Evolutionary conservation across 2,888 invertebrate species (phyloP), one percentile per base, ranked within the genome.

Genomic region (Microctonus aethiopoides): DNA sequence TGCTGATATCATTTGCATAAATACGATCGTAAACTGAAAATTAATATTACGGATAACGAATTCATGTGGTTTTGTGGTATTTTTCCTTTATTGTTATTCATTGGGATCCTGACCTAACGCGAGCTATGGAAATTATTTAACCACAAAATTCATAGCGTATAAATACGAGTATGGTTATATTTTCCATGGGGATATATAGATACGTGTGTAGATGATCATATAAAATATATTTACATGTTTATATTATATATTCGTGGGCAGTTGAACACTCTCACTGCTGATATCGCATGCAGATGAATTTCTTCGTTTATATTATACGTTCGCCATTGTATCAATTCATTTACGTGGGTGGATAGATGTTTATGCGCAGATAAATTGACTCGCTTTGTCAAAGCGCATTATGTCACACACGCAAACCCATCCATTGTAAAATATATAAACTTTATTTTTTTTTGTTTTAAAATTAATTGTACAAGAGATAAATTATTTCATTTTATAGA

Each of bases 1-100:
- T 83, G 82, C 78, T 75, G 67, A 65, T 65, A 62, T 75, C 77
- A 84, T 84, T 83, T 82, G 78, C 82, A 83, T 83, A 82, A 83
- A 80, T 72, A 79, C 77, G 79, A 75, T 79, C 78, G 63, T 63
- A 77, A 81, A 78, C 78, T 72, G 76, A 77, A 78, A 81, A 78
- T 79, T 83, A 81, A 81, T 78, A 78, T 76, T 72, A 74, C 73
- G 75, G 75, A 73, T 76, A 78, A 77, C 75, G 77, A 77, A 74
- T 73, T 68, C 74, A 72, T 61, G 65, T 71, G 65, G 51, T 63
- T 66, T 71, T 67, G 71, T 57, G 70, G 67, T 72, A 66, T 70
- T 74, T 69, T 69, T 67, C 70, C 74, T 75, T 76, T 73, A 78
- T 80, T 75, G 78, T 75, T 79, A 79, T 79, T 79, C 80, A 79